Conservation (phyloP, 1,140 invertebrate genomes). For the Lepidurus packardi region DNA sequence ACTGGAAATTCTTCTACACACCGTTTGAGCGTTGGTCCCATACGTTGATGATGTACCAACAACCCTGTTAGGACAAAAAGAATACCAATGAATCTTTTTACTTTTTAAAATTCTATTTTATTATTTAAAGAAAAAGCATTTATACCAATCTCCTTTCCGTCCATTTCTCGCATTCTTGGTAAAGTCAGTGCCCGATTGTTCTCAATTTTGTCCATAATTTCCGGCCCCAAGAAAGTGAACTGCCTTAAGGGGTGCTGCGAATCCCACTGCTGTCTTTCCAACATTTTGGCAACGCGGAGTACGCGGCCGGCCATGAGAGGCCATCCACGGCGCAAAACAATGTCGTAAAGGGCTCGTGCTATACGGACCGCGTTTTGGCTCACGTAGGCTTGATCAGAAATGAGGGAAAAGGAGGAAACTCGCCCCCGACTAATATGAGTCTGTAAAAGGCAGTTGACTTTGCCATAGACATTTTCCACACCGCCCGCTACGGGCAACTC, state of each 20-base stretch:
- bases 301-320: constrained; percentile 78
- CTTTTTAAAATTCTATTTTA: neutral
- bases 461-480: constrained; percentile 83
- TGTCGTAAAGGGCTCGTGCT: constrained; percentile 86
- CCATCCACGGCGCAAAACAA: constrained; percentile 81
- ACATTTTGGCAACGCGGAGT: constrained; percentile 59
- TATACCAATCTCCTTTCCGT: constrained; percentile 73
- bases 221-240: constrained; percentile 68
- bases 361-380: constrained; percentile 87
- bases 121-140: constrained; percentile 33
- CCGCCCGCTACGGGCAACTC: constrained; percentile 69
- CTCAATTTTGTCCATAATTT: constrained; percentile 79
- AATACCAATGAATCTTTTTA: neutral
- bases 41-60: constrained; percentile 68
- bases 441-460: constrained; percentile 96
- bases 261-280: constrained; percentile 84
- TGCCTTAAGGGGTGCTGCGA: constrained; percentile 79
- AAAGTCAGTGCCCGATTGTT: constrained; percentile 59
- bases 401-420: constrained; percentile 79
- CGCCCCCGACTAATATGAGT: constrained; percentile 73
- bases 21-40: constrained; percentile 70
- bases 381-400: constrained; percentile 89
- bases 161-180: constrained; percentile 76
- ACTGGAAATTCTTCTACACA: constrained; percentile 79
- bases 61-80: constrained; percentile 51